Base-by-base conservation (phyloP, 1,140 invertebrate species). In the Potamilus streckersoni region DNA sequence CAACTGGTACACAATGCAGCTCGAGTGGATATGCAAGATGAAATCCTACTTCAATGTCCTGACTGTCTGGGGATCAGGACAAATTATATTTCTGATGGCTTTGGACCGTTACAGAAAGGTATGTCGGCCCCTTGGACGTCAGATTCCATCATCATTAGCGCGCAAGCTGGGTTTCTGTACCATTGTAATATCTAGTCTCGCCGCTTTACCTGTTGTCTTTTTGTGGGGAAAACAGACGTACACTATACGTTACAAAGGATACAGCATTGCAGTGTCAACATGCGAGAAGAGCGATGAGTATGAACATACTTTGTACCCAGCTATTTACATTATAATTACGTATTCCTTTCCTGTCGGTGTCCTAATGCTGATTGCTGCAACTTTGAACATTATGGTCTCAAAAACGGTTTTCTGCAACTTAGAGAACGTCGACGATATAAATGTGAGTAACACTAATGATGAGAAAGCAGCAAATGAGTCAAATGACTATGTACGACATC, bases 41-140 rank as follows among this genome's bases (percentile, higher is more conserved):
- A 68, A 82, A n/a, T 63, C 80, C 14, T 80, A 72, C 38, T 73
- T 82, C 15, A 82, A 80, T 65, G 70, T 79, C 27, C 76, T 82
- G 19, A 80, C 80, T 38, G 78, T 78, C 6, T 78, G 81, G 64
- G 72, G 75, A 0, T 84, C 83, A 11, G 83, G 78, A 12, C 60
- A 68, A 19, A 83, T 77, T 20, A 61, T 84, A 49, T 49, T 80
- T 6, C 74, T 84, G 2, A 67, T 84, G 14, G 80, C 82, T 6
- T 68, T 84, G 38, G 82, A 84, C 69, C 74, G 82, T 49, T 78
- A 84, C 59, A 79, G 80, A 49, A 78, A 80, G 63, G 79, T 84
- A 55, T 81, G 79, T 64, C 74, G 56, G 31, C 82, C 83, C 2
- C 74, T 84, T 2, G 31, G 69, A 11, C 67, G 73, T 19, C 83